These are phyloP conservation scores for Okapia johnstoni DNA, from an alignment of 2,113 vertebrate genomes.

Conservation along the genomic window DNA sequence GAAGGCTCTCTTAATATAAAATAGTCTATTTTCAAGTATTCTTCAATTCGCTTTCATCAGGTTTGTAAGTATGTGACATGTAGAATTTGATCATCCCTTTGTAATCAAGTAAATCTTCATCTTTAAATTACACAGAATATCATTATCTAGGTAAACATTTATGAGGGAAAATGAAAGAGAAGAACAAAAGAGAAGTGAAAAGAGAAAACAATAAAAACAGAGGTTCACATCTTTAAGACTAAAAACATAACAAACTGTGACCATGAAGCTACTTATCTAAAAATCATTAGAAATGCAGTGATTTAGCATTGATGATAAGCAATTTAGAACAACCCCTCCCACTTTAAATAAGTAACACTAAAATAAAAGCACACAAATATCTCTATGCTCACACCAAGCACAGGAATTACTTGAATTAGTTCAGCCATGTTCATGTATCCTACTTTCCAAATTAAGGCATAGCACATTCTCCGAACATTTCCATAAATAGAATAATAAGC, in stretches of 20 bases:
- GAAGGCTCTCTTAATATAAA: not conserved
- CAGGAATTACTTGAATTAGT: not conserved
- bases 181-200: not conserved
- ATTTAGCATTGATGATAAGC: not conserved
- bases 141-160: not conserved
- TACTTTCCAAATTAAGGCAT: not conserved
- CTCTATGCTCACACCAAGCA: not conserved
- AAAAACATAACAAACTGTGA: not conserved
- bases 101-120: not conserved
- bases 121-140: not conserved
- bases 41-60: not conserved
- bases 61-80: not conserved
- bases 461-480: not conserved
- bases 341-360: not conserved
- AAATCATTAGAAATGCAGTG: not conserved
- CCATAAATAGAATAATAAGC: not conserved
- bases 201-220: not conserved
- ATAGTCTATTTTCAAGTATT: not conserved
- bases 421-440: not conserved
- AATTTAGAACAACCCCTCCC: not conserved
- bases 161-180: not conserved
- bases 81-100: not conserved
- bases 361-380: not conserved
- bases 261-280: not conserved
- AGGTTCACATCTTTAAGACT: not conserved